Conservation (phyloP, 2,797 vertebrate genomes). For the Pelobates cultripes region DNA sequence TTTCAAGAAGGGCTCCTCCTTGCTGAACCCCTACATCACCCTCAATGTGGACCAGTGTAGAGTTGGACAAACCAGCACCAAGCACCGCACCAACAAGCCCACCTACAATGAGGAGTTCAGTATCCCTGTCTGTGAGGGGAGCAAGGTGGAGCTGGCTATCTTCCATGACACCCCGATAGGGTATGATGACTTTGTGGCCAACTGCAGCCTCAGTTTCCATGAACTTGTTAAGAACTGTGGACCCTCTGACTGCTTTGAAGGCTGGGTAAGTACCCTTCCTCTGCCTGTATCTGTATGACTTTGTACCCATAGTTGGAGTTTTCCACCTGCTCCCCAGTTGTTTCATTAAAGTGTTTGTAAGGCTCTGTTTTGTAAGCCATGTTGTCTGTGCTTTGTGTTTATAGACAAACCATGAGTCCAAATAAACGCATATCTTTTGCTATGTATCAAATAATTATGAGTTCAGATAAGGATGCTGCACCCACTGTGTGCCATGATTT, state of each 20-base stretch:
- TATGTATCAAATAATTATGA: too few species aligned
- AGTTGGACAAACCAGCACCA: constrained; percentile 90
- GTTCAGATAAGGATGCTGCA: too few species aligned
- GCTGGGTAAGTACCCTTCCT: constrained; percentile 87
- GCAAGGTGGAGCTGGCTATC: constrained; percentile 87
- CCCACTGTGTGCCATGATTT: too few species aligned
- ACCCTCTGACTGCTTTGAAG: constrained; percentile 83
- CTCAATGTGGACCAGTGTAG: constrained; percentile 93
- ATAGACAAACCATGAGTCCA: too few species aligned
- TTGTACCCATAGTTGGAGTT: too few species aligned
- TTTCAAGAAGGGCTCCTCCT: constrained; percentile 81
- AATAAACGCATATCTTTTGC: too few species aligned
- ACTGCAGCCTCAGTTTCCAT: constrained; percentile 88
- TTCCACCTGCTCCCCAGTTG: too few species aligned
- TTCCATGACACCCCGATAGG: constrained; percentile 95
- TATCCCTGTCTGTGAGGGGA: constrained; percentile 80
- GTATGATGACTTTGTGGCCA: constrained; percentile 97
- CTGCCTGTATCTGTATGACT: too few species aligned
- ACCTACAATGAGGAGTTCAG: constrained; percentile 96
- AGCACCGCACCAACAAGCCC: constrained; percentile 92
- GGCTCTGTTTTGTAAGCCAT: too few species aligned
- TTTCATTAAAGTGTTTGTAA: too few species aligned
- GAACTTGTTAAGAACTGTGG: constrained; percentile 82
- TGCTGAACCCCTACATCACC: constrained; percentile 91
- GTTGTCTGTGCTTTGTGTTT: too few species aligned